These are phyloP conservation scores for Bos taurus DNA, from an alignment of 2,113 vertebrate genomes.

Conservation along the genomic window ARS-UCD2.0 NC_037330.1:15016001-15016500, in stretches of 20 bases:
- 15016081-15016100: background rate
- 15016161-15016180: background rate
- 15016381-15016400: slow-evolving; percentile 37
- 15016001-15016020: background rate
- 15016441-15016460: slow-evolving; percentile 14
- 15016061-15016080: background rate
- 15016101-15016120: background rate
- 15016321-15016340: background rate
- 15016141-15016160: background rate
- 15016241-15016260: background rate
- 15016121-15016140: background rate
- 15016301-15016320: background rate
- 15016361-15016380: background rate
- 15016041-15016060: background rate
- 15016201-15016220: background rate
- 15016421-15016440: slow-evolving; percentile 23
- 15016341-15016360: background rate
- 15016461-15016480: slow-evolving; percentile 2
- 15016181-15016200: background rate
- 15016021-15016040: background rate
- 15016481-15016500: slow-evolving; percentile 8
- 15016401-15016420: slow-evolving; percentile 35
- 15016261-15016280: background rate
- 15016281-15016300: background rate
- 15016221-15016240: background rate